A percentile compares a stretch with the other conserved stretches of the same genome.
Evolutionary conservation across 2,888 invertebrate species (phyloP).

Genomic region (Lymantria monacha): DNA sequence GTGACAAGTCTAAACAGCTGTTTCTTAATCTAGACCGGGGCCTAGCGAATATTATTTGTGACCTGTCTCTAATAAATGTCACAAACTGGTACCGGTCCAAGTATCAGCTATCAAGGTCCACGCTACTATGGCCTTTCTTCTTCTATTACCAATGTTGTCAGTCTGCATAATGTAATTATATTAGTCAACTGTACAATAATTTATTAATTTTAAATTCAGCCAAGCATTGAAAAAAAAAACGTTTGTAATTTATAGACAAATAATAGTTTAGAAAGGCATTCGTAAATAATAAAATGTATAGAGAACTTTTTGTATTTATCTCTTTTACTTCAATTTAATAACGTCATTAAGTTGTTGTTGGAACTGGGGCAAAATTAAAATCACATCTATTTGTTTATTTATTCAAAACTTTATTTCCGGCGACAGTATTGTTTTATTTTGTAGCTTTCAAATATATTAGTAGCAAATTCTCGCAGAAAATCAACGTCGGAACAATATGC

Average conservation of each 20-base stretch:
- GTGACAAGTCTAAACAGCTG: slow-evolving; percentile 13
- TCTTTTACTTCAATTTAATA: too few relatives aligned
- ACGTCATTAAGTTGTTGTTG: too few relatives aligned
- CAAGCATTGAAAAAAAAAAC: background rate
- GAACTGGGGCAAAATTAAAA: too few relatives aligned
- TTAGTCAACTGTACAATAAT: background rate
- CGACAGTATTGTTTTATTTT: too few relatives aligned
- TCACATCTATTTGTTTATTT: too few relatives aligned
- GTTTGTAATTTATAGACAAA: background rate
- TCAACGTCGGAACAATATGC: too few relatives aligned
- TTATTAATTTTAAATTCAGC: background rate
- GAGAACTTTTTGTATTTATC: too few relatives aligned
- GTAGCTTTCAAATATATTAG: too few relatives aligned
- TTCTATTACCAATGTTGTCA: slow-evolving; percentile 2
- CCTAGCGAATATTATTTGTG: slow-evolving; percentile 36
- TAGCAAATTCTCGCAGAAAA: too few relatives aligned
- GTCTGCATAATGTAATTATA: background rate
- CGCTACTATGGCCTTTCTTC: slow-evolving; percentile 23
- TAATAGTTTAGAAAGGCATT: background rate
- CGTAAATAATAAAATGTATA: background rate
- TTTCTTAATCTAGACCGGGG: slow-evolving; percentile 46
- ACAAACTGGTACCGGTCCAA: slow-evolving; percentile 18
- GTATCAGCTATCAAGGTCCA: slow-evolving; percentile 27
- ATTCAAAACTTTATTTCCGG: too few relatives aligned
- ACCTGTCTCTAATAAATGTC: slow-evolving; percentile 38